Percentiles rank a stretch among this genome's conserved stretches.
phyloP scores from a whole-genome alignment of 2,888 invertebrate genomes.

The Antheraea yamamai region DNA sequence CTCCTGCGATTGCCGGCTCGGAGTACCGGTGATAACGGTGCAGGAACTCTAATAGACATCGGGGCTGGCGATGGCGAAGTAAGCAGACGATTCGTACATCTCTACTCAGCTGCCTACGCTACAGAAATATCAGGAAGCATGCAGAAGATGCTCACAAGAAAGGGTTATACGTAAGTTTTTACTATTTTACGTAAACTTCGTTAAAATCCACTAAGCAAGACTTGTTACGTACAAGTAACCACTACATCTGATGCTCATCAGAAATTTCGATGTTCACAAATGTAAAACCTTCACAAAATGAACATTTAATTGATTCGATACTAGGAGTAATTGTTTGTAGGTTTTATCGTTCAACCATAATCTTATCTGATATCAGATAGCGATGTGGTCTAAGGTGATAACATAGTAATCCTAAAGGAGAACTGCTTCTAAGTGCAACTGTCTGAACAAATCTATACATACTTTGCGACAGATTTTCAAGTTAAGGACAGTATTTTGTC shows the following conservation, averaged over 20 bases:
- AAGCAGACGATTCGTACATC: slow-evolving; percentile 88
- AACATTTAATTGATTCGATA: not conserved
- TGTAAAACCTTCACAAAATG: not conserved
- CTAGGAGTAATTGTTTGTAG: not conserved
- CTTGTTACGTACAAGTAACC: too few species aligned
- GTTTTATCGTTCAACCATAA: too few species aligned
- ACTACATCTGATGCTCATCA: too few species aligned
- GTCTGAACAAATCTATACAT: too few species aligned
- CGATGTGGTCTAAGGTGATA: too few species aligned
- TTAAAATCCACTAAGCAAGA: not conserved
- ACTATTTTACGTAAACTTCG: not conserved
- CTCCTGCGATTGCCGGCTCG: slow-evolving; percentile 80
- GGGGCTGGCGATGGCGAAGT: slow-evolving; percentile 98
- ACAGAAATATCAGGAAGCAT: slow-evolving; percentile 96
- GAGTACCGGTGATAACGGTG: slow-evolving; percentile 34
- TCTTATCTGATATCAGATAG: too few species aligned
- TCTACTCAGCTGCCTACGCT: slow-evolving; percentile 89
- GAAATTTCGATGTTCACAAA: too few species aligned
- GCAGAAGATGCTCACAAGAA: slow-evolving; percentile 89
- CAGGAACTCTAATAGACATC: slow-evolving; percentile 87
- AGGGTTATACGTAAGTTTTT: slow-evolving; percentile 87
- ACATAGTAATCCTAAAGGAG: too few species aligned
- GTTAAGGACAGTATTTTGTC: too few species aligned
- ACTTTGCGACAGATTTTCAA: too few species aligned
- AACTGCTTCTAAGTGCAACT: too few species aligned